A percentile compares a stretch with the other conserved stretches of the same genome.
Evolutionary conservation across 2,797 vertebrate genomes (phyloP).

Genomic region (Cheracebus regulus): DNA sequence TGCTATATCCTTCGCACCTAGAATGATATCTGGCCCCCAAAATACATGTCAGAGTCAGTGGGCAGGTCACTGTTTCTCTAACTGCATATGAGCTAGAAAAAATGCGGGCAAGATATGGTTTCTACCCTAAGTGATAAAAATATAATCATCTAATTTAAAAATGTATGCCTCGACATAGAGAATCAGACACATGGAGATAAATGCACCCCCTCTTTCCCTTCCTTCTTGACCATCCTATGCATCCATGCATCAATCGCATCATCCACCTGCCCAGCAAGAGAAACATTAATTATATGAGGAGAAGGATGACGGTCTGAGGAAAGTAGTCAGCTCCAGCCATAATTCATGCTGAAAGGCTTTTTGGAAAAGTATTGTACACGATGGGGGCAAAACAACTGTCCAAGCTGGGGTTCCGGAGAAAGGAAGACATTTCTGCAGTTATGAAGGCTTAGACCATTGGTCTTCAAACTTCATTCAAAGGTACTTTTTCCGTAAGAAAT

Average conservation of each 20-base stretch:
- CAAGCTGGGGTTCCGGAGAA: not conserved
- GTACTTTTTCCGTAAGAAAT: not conserved
- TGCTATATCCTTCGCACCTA: not conserved
- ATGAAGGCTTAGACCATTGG: not conserved
- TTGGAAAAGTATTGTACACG: not conserved
- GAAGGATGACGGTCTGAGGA: not conserved
- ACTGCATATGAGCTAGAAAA: not conserved
- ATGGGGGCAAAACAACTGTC: not conserved
- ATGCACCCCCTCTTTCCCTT: no score
- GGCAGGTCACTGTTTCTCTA: not conserved
- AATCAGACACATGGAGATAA: not conserved
- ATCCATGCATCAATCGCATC: not conserved
- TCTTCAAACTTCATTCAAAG: not conserved
- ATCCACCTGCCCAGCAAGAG: not conserved
- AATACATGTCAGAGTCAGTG: not conserved
- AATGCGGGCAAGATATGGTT: not conserved
- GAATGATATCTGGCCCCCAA: not conserved
- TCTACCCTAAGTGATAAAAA: not conserved
- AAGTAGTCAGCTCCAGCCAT: not conserved
- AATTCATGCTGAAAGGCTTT: not conserved
- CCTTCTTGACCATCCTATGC: not conserved
- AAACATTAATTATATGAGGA: not conserved
- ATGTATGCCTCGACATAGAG: not conserved
- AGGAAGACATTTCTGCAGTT: not conserved
- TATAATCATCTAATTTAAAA: conserved; percentile 4